A percentile compares a stretch with the other conserved stretches of the same genome.
phyloP scores from a whole-genome alignment of 2,797 vertebrate genomes.

The Pseudotriccus pelzelni region DNA sequence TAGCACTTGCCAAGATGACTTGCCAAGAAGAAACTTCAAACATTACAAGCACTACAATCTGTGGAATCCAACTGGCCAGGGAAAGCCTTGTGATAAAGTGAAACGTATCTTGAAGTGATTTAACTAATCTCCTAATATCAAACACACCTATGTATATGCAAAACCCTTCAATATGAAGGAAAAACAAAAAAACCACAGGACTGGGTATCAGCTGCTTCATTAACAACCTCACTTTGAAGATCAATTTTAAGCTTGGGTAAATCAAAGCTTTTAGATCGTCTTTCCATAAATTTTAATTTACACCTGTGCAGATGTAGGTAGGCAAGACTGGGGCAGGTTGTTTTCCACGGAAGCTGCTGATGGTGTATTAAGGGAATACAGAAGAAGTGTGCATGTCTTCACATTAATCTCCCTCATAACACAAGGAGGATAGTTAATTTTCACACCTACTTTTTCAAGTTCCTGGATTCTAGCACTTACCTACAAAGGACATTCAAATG shows the following conservation, averaged over 20 bases:
- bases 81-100: not conserved
- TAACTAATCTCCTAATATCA: conserved; percentile 12
- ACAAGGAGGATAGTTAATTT: not conserved
- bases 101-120: not conserved
- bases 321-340: not conserved
- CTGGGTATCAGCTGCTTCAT: conserved; percentile 3
- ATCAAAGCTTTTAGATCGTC: conserved; percentile 29
- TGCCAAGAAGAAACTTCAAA: not conserved
- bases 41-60: not conserved
- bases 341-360: not conserved
- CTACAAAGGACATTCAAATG: conserved; percentile 7
- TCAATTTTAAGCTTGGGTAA: conserved; percentile 39
- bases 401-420: not conserved
- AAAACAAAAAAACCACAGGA: not conserved
- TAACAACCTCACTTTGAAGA: conserved; percentile 56
- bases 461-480: not conserved
- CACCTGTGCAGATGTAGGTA: conserved; percentile 23
- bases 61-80: not conserved
- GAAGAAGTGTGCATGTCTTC: not conserved
- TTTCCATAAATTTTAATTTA: conserved; percentile 31
- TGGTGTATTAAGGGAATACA: not conserved
- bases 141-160: not conserved
- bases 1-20: not conserved
- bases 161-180: not conserved
- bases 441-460: not conserved